Percentiles rank a stretch among this genome's conserved stretches.
Evolutionary conservation across 2,797 vertebrate genomes (phyloP).

Genomic region (Ptychadena robeensis): DNA sequence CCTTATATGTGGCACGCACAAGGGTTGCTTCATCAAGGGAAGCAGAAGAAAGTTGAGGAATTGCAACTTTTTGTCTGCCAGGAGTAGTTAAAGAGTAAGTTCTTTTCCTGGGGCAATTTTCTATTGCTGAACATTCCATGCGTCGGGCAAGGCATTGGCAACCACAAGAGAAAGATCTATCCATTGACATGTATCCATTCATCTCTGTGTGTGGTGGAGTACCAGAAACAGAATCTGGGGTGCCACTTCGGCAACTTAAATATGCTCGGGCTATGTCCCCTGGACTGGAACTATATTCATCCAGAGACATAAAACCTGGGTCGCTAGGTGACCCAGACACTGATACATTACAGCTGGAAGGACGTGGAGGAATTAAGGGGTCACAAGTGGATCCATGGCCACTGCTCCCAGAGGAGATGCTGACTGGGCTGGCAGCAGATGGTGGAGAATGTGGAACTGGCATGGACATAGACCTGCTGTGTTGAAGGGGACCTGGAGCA

Average conservation of each 20-base stretch:
- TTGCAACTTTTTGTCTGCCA: constrained; percentile 82
- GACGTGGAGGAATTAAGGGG: constrained; percentile 72
- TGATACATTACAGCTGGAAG: constrained; percentile 89
- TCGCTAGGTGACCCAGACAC: constrained; percentile 92
- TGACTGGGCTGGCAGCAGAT: constrained; percentile 80
- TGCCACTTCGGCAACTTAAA: constrained; percentile 86
- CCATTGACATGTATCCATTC: constrained; percentile 92
- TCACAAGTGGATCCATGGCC: constrained; percentile 73
- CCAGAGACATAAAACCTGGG: constrained; percentile 90
- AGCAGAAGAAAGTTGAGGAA: constrained; percentile 88
- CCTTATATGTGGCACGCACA: constrained; percentile 87
- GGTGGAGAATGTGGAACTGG: constrained; percentile 87
- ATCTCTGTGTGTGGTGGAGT: constrained; percentile 84
- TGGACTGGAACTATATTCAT: constrained; percentile 90
- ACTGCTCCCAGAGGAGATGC: constrained; percentile 84
- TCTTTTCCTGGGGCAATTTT: constrained; percentile 86
- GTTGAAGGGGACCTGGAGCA: constrained; percentile 78
- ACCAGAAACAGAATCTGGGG: constrained; percentile 88
- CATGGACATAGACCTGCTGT: constrained; percentile 94
- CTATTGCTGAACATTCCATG: constrained; percentile 72
- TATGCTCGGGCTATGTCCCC: constrained; percentile 72
- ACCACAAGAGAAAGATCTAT: constrained; percentile 74
- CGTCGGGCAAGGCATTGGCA: constrained; percentile 73
- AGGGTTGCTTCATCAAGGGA: constrained; percentile 95
- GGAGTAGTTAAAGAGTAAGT: constrained; percentile 93